A percentile compares a stretch with the other conserved stretches of the same genome.
These are phyloP conservation scores for Macrochelys suwanniensis DNA, from an alignment of 2,797 vertebrate genomes.

Conservation along the genomic window DNA sequence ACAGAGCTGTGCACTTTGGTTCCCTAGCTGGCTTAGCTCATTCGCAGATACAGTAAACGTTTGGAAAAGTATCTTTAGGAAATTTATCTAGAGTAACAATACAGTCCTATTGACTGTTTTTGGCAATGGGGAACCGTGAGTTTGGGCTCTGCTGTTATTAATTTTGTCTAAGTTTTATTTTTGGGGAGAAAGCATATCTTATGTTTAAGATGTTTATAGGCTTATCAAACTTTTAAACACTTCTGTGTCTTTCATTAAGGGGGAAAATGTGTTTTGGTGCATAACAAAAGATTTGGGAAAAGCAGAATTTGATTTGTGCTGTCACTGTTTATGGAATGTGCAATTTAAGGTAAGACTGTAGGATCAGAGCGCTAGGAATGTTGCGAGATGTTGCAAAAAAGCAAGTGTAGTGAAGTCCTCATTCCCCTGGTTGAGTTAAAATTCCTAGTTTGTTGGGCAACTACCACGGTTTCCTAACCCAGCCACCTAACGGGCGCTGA, in stretches of 20 bases:
- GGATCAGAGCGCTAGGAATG: neutral
- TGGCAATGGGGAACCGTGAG: neutral
- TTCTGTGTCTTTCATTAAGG: neutral
- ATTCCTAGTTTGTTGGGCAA: neutral
- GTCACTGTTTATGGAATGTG: conserved; percentile 23
- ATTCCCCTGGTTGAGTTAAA: neutral
- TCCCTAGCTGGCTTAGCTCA: conserved; percentile 1
- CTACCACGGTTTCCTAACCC: neutral
- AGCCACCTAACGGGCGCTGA: neutral
- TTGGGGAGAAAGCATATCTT: neutral
- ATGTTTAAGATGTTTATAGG: conserved; percentile 34
- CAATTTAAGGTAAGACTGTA: neutral
- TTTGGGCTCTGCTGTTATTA: neutral
- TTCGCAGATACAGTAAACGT: fast-evolving
- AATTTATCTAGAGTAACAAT: neutral
- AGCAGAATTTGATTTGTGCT: neutral
- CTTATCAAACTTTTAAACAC: neutral
- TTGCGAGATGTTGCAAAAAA: neutral
- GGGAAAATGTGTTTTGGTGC: neutral
- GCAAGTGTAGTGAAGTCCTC: fast-evolving
- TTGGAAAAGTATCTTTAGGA: neutral
- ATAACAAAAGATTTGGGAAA: conserved; percentile 1
- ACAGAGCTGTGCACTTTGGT: neutral
- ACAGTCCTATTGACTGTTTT: neutral
- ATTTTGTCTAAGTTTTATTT: neutral